Evolutionary conservation across 2,113 vertebrate genomes (phyloP), one percentile per base, ranked within the genome.

Genomic region (Epinephelus fuscoguttatus): DNA sequence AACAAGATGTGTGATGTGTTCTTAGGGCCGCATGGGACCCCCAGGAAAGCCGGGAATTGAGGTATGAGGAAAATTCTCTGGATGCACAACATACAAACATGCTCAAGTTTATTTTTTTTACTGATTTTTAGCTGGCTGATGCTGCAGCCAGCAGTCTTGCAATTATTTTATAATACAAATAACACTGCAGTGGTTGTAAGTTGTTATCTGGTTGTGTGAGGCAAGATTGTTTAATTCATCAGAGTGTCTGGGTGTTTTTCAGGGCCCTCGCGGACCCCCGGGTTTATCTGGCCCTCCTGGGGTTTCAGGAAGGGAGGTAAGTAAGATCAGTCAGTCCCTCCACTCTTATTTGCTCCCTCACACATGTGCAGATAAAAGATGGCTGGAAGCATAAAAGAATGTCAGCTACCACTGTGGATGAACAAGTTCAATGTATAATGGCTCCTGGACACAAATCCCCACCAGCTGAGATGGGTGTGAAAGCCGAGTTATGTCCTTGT

Each of bases 191-290:
- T 45, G 52, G 47, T 56, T 70, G 7, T 47, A 15, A 50, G 23
- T 23, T 69, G 42, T 49, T 72, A 55, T 10, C 37, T 63, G 67
- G 23, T 23, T 76, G 13, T 61, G 4, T 25, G 33, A n/a, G 56
- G 23, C 25, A 27, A 10, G 56, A 69, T 21, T 61, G n/a, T 50
- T 52, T 15, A 69, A 70, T 30, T 83, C 12, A 69, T 77, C 33
- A 59, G 13, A 37, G 14, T 74, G 9, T 62, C 6, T 80, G 76
- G 50, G 4, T 79, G 6, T 83, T 86, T 88, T 84, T 81, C 70
- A 99, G 98, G 98, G 98, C 70, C 94, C 94, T 78, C 96, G 94
- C 52, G 98, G 98, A 93, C 91, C 94, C 23, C 96, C 94, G 27
- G 98, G 98, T 72, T 91, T 96, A 69, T 95, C 96, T 87, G 98